phyloP scores from a whole-genome alignment of 2,113 vertebrate genomes.

The Myrmophylax atrothorax region DNA sequence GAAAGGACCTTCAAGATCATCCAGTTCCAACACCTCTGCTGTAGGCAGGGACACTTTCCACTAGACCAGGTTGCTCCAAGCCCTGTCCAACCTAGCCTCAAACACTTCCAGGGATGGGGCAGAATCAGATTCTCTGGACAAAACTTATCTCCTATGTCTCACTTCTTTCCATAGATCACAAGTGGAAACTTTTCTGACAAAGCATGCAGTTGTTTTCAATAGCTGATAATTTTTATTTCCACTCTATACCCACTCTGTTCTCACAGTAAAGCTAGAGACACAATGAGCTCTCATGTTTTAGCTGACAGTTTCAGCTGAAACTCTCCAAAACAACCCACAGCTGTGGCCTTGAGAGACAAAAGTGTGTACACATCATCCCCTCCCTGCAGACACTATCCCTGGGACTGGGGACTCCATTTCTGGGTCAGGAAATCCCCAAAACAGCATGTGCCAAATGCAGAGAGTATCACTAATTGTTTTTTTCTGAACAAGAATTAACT shows the following conservation, averaged over 20 bases:
- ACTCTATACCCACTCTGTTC: neutral
- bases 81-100: neutral
- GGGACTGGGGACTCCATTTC: neutral
- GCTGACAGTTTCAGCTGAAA: neutral
- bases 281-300: neutral
- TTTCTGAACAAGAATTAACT: neutral
- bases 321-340: neutral
- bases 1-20: neutral
- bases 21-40: neutral
- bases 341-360: neutral
- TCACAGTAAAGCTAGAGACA: neutral
- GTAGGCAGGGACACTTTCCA: neutral
- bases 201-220: neutral
- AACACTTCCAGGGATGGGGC: neutral
- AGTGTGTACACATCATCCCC: neutral
- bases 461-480: neutral
- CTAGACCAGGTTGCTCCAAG: neutral
- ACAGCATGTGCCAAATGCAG: neutral
- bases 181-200: neutral
- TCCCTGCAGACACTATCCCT: neutral
- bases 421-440: neutral
- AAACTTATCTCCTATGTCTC: rapidly evolving
- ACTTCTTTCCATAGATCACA: neutral
- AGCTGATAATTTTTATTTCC: neutral
- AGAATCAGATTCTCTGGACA: neutral